A percentile compares a stretch with the other conserved stretches of the same genome.
phyloP scores from a whole-genome alignment of 35 echinoderm and acorn worm genomes.

The Stichopus chloronotus region DNA sequence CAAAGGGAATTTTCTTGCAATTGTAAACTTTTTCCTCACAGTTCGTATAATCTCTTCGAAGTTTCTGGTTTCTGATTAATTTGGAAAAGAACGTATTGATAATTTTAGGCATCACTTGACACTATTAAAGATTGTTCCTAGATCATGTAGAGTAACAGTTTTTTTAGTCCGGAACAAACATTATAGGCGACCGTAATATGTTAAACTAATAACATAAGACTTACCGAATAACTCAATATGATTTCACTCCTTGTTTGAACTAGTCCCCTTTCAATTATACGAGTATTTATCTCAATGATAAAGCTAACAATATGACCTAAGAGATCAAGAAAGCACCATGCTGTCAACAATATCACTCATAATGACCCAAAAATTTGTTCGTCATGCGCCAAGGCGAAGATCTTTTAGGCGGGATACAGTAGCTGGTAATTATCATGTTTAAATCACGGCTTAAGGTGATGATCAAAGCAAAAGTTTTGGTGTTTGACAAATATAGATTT shows the following conservation, averaged over 20 bases:
- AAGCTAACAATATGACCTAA: background rate
- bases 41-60: background rate
- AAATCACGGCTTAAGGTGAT: background rate
- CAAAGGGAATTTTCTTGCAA: background rate
- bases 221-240: background rate
- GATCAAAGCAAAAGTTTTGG: background rate
- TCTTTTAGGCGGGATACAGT: background rate
- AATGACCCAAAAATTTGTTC: background rate
- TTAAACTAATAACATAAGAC: background rate
- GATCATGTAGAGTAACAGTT: background rate
- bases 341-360: background rate
- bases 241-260: background rate
- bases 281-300: slow-evolving; percentile 15
- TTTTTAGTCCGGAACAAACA: background rate
- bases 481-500: slow-evolving; percentile 13
- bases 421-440: background rate
- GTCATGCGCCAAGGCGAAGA: background rate
- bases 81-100: slow-evolving; percentile 2
- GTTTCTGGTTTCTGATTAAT: background rate
- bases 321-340: background rate
- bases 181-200: background rate
- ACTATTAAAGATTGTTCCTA: slow-evolving; percentile 1
- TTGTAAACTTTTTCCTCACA: slow-evolving; percentile 6
- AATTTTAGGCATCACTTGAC: background rate
- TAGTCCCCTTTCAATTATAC: background rate